Base-by-base conservation (phyloP, 2,113 vertebrate genomes). In the Charadrius vociferus region DNA sequence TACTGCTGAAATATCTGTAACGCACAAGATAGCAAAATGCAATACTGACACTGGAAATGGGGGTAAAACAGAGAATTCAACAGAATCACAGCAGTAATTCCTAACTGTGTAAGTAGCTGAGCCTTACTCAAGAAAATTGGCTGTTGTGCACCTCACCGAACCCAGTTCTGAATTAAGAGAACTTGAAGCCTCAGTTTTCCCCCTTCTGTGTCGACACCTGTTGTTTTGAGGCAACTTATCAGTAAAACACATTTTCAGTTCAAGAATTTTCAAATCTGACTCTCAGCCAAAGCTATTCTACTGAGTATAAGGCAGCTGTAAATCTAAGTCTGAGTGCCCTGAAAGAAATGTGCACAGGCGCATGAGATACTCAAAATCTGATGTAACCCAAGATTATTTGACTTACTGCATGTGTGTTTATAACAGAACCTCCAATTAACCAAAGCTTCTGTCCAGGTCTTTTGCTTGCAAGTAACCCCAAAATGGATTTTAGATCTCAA, bases 201-300 rank as follows among this genome's bases (percentile, higher is more conserved):
- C n/a, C 61, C 52, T 96, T 82, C 89, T 82, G 61, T 81, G 53
- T 6, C 39, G 47, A 87, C 74, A 93, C 47, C 56, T 68, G 37
- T 41, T 95, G 70, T 89, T 95, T 82, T 87, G 70, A 94, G 43
- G 81, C 68, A 96, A 87, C 37, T 92, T 67, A 71, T 32, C 61
- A 84, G n/a, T 67, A 56, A 86, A 92, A 89, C 19, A 55, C 2
- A 0, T 59, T 71, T 65, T 23, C 45, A 56, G 30, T 41, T 43
- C 56, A 89, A 84, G 81, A 61, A 59, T 47, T 43, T 81, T 90
- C 43, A 91, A 43, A 75, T 41, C n/a, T 86, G 59, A 89, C 61
- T 89, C 47, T 65, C 43, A 86, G 83, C 22, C 75, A 91, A 84
- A 91, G 70, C 45, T 71, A 14, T 53, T 90, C 70, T 75, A 70